Conservation (phyloP, 2,888 invertebrate species). For the Orchestes rusci region DNA sequence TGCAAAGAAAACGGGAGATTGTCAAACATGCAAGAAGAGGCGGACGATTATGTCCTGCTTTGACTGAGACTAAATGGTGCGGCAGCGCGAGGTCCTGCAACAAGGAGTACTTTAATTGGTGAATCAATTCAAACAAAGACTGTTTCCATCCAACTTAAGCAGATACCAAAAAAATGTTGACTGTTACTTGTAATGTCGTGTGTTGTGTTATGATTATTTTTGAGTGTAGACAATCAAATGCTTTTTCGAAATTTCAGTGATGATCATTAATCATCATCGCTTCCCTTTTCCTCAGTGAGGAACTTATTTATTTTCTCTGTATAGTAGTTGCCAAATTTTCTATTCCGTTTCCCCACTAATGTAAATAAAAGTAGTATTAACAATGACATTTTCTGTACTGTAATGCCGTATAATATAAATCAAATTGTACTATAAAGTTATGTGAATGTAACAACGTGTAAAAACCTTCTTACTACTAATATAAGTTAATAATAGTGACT, state of each 20-base stretch:
- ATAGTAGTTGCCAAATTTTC: conserved; percentile 2
- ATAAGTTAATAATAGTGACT: conserved; percentile 2
- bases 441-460: conserved; percentile 21
- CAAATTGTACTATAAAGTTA: conserved; percentile 9
- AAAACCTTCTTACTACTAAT: conserved; percentile 13
- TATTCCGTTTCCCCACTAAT: no score
- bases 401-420: conserved; percentile 4
- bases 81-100: conserved; percentile 66
- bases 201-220: neutral
- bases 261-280: conserved; percentile 3
- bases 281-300: conserved; percentile 19
- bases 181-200: neutral
- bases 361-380: neutral
- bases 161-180: conserved; percentile 1
- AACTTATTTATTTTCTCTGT: conserved; percentile 6
- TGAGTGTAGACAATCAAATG: neutral
- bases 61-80: conserved; percentile 83
- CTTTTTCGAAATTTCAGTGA: no score
- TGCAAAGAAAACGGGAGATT: conserved; percentile 70
- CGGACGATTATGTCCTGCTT: conserved; percentile 75
- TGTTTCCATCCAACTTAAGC: neutral
- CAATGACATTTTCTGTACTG: neutral
- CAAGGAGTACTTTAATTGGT: conserved; percentile 59
- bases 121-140: conserved; percentile 7
- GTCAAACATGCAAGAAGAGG: conserved; percentile 70